phyloP scores from a whole-genome alignment of 1,140 invertebrate species.

The Phenacoccus solenopsis region DNA sequence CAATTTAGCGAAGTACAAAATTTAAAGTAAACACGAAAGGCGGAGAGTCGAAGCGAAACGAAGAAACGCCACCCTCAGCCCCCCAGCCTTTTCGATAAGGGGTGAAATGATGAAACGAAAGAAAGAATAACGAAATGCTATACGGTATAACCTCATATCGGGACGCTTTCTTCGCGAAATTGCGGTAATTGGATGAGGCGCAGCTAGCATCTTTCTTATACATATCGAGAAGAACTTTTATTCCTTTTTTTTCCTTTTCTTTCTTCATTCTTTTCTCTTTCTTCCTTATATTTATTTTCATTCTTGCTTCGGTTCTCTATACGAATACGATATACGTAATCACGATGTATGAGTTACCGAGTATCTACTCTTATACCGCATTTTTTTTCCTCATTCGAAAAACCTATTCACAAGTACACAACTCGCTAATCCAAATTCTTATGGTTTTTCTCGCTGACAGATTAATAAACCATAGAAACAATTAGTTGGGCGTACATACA shows the following conservation, averaged over 20 bases:
- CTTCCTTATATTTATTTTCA: no score
- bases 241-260: background rate
- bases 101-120: background rate
- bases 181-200: background rate
- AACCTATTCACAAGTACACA: no score
- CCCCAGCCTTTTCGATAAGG: no score
- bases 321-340: no score
- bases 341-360: no score
- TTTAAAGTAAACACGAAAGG: background rate
- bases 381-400: no score
- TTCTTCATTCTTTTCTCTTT: no score
- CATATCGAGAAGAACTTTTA: background rate
- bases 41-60: background rate
- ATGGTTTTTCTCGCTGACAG: background rate
- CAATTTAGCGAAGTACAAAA: background rate
- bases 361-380: no score
- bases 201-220: background rate
- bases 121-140: background rate
- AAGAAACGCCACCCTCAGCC: background rate
- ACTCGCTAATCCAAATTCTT: no score
- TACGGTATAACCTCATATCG: background rate
- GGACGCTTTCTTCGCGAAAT: background rate
- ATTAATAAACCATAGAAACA: background rate
- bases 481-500: no score
- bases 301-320: no score